A percentile compares a stretch with the other conserved stretches of the same genome.
These are phyloP conservation scores for Pristionchus maxplancki DNA, from an alignment of 2,888 invertebrate species.

Conservation along the genomic window DNA sequence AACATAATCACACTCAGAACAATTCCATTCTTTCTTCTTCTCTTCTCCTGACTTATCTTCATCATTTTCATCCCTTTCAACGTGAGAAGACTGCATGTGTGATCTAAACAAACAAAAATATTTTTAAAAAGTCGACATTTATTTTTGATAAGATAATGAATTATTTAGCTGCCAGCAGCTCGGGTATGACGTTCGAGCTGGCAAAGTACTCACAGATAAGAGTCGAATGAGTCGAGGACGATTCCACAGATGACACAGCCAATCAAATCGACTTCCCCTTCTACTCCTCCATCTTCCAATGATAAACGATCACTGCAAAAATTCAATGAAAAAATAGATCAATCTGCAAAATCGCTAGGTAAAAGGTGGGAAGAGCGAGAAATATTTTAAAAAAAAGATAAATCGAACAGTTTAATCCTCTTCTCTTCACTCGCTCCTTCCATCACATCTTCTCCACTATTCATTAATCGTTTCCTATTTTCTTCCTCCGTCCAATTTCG, in stretches of 20 bases:
- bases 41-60: neutral
- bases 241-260: slow-evolving; percentile 20
- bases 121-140: neutral
- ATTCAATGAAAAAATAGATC: too few relatives aligned
- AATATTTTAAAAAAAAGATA: neutral
- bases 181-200: too few relatives aligned
- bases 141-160: too few relatives aligned
- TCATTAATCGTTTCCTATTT: neutral
- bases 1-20: neutral
- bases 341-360: too few relatives aligned
- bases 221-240: neutral
- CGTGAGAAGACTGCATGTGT: slow-evolving; percentile 13
- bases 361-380: neutral
- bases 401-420: neutral
- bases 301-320: neutral
- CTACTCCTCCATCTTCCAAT: neutral
- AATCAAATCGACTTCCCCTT: neutral
- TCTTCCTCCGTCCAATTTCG: neutral
- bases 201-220: slow-evolving; percentile 1
- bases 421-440: neutral
- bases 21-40: slow-evolving; percentile 34
- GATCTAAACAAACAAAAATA: neutral
- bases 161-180: too few relatives aligned
- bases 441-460: neutral
- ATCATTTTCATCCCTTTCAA: slow-evolving; percentile 21